Conservation (phyloP, 1,140 invertebrate genomes). For the Cyclina sinensis region DNA sequence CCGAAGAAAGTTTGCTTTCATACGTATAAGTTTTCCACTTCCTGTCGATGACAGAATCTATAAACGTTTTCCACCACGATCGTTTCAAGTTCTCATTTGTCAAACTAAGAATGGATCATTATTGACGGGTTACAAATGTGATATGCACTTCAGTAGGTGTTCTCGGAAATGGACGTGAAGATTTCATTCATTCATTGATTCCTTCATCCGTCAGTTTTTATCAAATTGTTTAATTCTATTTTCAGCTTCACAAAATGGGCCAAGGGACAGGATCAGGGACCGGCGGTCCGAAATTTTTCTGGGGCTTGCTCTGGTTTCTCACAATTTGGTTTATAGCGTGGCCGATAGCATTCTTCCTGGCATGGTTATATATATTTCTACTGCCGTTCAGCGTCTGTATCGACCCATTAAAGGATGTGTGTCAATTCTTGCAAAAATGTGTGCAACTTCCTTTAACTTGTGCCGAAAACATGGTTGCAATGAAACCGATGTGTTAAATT, state of each 20-base stretch:
- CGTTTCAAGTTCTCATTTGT: no score
- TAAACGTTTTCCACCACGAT: no score
- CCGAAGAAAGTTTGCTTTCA: no score
- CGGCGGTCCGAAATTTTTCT: slow-evolving; percentile 82
- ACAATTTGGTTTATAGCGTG: slow-evolving; percentile 83
- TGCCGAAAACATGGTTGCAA: slow-evolving; percentile 84
- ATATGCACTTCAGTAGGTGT: no score
- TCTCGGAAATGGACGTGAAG: no score
- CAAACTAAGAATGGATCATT: no score
- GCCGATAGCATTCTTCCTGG: slow-evolving; percentile 85
- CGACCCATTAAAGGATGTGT: slow-evolving; percentile 79
- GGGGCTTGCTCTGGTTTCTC: slow-evolving; percentile 84
- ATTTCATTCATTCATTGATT: no score
- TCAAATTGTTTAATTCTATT: neutral
- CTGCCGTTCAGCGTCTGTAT: slow-evolving; percentile 84
- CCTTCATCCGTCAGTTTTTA: neutral
- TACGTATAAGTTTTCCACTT: no score
- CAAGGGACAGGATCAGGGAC: slow-evolving; percentile 73
- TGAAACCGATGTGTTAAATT: slow-evolving; percentile 83
- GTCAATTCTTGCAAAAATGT: slow-evolving; percentile 81
- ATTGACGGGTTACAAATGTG: no score
- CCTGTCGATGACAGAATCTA: no score
- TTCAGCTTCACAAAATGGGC: slow-evolving; percentile 66
- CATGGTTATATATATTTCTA: slow-evolving; percentile 84
- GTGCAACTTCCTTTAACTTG: slow-evolving; percentile 83